phyloP scores from a whole-genome alignment of 2,113 vertebrate species.

The Rhynchopsitta pachyrhyncha region DNA sequence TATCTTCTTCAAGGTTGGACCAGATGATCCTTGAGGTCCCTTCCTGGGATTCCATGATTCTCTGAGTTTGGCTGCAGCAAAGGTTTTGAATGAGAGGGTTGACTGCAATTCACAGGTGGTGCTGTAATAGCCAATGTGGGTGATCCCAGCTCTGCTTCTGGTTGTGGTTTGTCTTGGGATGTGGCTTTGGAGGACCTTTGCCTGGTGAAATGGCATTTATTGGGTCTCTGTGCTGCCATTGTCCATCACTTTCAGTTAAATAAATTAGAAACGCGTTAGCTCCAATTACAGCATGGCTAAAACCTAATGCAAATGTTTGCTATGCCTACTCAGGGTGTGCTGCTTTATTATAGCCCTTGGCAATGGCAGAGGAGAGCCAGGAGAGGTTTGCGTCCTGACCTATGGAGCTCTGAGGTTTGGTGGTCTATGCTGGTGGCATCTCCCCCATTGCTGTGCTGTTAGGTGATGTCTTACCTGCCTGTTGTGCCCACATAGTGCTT shows the following conservation, averaged over 20 bases:
- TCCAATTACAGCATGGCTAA: not conserved
- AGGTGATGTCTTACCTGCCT: not conserved
- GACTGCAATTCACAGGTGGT: not conserved
- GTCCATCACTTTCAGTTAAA: not conserved
- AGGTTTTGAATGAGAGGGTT: not conserved
- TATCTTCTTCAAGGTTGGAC: not conserved
- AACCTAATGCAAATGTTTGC: not conserved
- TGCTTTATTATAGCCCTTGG: not conserved
- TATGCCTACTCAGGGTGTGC: not conserved
- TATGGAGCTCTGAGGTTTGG: not conserved
- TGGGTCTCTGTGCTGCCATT: rapidly evolving
- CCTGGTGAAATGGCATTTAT: not conserved
- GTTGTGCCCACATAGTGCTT: not conserved
- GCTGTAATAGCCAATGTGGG: rapidly evolving
- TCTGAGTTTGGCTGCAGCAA: not conserved
- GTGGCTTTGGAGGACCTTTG: not conserved
- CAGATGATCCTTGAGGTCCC: not conserved
- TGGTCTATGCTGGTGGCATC: not conserved
- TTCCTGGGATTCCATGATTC: not conserved
- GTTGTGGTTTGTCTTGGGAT: not conserved
- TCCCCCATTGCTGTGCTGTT: too few species aligned
- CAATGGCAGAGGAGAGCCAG: not conserved
- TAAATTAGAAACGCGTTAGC: not conserved
- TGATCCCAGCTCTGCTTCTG: not conserved
- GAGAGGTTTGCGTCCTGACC: not conserved